Evolutionary conservation across 2,113 vertebrate genomes (phyloP), one percentile per base, ranked within the genome.

Genomic region (Poeciliopsis retropinna): DNA sequence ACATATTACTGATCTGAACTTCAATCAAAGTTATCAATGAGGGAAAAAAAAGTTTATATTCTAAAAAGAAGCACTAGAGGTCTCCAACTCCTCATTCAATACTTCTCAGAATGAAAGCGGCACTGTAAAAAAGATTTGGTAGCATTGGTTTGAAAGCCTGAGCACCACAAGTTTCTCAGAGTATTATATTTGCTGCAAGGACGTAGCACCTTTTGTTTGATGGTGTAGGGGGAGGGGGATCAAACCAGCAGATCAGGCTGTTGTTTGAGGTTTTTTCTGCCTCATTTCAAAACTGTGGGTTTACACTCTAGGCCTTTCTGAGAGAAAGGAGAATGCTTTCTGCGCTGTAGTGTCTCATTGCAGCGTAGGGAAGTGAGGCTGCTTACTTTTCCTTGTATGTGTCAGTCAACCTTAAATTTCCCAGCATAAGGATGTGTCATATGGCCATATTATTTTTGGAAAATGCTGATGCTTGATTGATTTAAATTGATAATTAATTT

Each of bases 201-300:
- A 8, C 11, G 12, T 32, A 28, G 4, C 61, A 29, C 25, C 19
- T 69, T 6, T 13, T 60, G 11, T 14, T 25, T 7, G 29, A 47
- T 61, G 15, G 9, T 19, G 57, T 11, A 1, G 32, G n/a, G 60
- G 60, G 14, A 7, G 17, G 51, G 29, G 31, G 34, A 2, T 31
- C n/a, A 31, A 17, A 5, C 60, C 25, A 51, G 41, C 65, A 44
- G 13, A 60, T 0, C 17, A 13, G 4, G 51, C 31, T 78, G 31
- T 47, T n/a, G 15, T 54, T 62, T 27, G 12, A 62, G 14, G 15
- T 5, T 37, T 60, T 30, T 1, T 31, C 1, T 61, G 34, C 27
- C 15, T 31, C 2, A n/a, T 25, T 12, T 65, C 62, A 70, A 81
- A 79, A 75, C 32, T 70, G 70, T 82, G 64, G 67, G 64, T 84